Conservation (phyloP, 2,113 vertebrate species). For the Sylvicapra grimmia region DNA sequence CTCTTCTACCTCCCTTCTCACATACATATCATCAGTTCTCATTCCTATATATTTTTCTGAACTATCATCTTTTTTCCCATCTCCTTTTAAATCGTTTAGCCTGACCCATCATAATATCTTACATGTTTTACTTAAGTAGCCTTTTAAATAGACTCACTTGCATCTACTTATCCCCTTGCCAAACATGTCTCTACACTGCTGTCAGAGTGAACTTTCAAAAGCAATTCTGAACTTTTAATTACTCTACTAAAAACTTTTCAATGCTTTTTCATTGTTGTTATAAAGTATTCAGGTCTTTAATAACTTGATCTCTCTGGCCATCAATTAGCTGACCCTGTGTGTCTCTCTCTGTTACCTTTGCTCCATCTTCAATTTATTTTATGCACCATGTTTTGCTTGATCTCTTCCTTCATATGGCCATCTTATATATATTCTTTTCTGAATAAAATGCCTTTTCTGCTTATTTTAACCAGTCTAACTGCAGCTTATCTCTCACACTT, state of each 20-base stretch:
- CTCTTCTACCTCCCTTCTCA: background rate
- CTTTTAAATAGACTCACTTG: background rate
- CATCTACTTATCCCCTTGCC: background rate
- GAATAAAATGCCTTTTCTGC: background rate
- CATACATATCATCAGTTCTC: background rate
- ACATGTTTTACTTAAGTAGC: background rate
- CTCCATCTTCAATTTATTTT: background rate
- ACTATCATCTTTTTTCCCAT: background rate
- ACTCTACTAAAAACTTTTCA: background rate
- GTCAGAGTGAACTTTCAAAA: background rate
- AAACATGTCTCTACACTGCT: background rate
- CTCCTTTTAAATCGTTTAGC: background rate
- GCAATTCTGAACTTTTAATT: background rate
- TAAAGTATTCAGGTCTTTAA: background rate
- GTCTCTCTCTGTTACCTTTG: background rate
- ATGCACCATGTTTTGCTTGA: background rate
- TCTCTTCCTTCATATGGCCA: background rate
- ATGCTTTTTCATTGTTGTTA: background rate
- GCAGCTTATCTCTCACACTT: background rate
- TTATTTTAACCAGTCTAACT: background rate
- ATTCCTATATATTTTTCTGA: background rate
- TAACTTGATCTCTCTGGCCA: background rate
- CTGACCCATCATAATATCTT: background rate
- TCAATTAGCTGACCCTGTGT: background rate
- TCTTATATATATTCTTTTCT: background rate